phyloP scores from a whole-genome alignment of 2,797 vertebrate species.

The Periophthalmus magnuspinnatus region DNA sequence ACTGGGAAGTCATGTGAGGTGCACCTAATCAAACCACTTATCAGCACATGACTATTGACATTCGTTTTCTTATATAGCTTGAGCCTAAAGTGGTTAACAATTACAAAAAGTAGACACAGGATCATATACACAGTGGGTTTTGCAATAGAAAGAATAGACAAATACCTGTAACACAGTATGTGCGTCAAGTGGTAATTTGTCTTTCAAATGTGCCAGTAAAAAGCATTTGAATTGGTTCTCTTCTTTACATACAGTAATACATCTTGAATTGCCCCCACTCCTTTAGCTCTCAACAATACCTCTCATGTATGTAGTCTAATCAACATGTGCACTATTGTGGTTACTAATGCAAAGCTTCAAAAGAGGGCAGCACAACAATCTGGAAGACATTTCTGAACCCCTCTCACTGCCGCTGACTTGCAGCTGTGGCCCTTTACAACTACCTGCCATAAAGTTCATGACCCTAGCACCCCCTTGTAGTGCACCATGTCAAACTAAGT shows the following conservation, averaged over 20 bases:
- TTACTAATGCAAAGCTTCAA: slow-evolving; percentile 1
- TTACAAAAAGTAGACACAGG: neutral
- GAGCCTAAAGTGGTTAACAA: neutral
- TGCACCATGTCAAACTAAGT: slow-evolving; percentile 32
- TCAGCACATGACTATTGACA: slow-evolving; percentile 1
- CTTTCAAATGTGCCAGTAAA: neutral
- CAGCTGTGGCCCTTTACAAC: slow-evolving; percentile 35
- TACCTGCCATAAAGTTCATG: slow-evolving; percentile 60
- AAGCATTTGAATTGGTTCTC: neutral
- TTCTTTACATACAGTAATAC: neutral
- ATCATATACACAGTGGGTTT: too few species aligned
- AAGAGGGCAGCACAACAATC: neutral
- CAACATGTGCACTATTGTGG: neutral
- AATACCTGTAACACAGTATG: neutral
- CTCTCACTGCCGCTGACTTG: slow-evolving; percentile 8
- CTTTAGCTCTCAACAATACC: neutral
- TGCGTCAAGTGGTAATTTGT: neutral
- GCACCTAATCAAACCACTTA: neutral
- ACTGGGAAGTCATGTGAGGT: slow-evolving; percentile 3
- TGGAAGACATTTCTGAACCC: neutral
- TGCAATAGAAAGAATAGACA: neutral
- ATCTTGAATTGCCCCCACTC: neutral
- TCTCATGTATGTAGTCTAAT: neutral
- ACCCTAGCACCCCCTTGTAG: slow-evolving; percentile 25
- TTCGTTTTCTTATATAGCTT: neutral